A percentile compares a stretch with the other conserved stretches of the same genome.
These are phyloP conservation scores for Zonitis immaculata DNA, from an alignment of 2,888 invertebrate species.

Conservation along the genomic window DNA sequence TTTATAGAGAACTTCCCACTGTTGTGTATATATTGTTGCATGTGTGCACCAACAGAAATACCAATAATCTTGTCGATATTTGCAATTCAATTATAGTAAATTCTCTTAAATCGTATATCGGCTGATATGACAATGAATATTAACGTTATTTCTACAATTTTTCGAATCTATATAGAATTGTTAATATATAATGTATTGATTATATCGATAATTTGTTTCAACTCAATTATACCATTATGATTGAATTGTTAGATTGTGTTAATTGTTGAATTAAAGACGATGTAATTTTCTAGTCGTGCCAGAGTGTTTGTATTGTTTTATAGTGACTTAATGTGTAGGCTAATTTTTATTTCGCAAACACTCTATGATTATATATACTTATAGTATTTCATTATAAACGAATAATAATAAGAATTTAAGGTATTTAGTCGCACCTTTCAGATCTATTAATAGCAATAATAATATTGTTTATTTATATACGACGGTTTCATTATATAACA, in stretches of 20 bases:
- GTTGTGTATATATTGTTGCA: background rate
- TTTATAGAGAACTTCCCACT: background rate
- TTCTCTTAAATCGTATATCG: too few relatives aligned
- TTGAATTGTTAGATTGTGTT: background rate
- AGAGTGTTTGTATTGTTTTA: constrained; percentile 3
- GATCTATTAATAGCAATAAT: background rate
- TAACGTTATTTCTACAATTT: too few relatives aligned
- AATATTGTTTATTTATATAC: background rate
- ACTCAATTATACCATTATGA: background rate
- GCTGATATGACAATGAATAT: too few relatives aligned
- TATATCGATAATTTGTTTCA: background rate
- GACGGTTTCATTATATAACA: background rate
- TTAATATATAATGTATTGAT: too few relatives aligned
- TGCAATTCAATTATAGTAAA: background rate
- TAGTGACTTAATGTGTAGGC: constrained; percentile 10
- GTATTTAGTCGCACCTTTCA: constrained; percentile 28
- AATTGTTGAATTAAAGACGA: background rate
- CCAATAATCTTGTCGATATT: background rate
- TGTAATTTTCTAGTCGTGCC: background rate
- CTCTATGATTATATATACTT: constrained; percentile 9
- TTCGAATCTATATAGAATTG: too few relatives aligned
- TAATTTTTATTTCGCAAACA: constrained; percentile 17
- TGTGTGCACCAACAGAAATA: background rate
- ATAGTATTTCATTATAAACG: too few relatives aligned
- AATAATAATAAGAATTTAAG: constrained; percentile 26